Base-by-base conservation (phyloP, 1,140 invertebrate genomes). In the Leptinotarsa lineolata region DNA sequence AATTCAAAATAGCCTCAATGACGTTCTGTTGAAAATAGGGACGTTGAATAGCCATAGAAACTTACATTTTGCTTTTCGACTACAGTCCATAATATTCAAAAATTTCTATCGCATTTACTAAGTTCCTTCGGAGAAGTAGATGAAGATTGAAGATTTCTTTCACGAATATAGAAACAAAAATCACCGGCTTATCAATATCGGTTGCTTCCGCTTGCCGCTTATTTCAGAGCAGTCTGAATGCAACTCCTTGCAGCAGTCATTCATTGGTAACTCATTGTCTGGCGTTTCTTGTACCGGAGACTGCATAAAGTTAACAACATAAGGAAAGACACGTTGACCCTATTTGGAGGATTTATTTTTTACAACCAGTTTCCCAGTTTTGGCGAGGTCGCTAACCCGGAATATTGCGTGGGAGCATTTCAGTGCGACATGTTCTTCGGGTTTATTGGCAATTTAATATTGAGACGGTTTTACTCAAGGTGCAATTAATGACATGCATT, bases 291-390 rank as follows among this genome's bases (percentile, higher is more conserved):
- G 48, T 54, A 18, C n/a, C 15, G 48, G 30, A 39, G 30, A 11
- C 30, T 39, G 30, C 30, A 39, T 54, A 54, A 54, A 54, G 48
- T 54, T 54, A 54, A 15, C 48, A 54, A 54, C 15, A 16, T 54
- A 54, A 39, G 30, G 30, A 39, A 39, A 39, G 30, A 39, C 30
- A 15, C 48, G 48, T 54, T 18, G 15, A 16, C 48, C 48, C 48
- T 54, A 54, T 18, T 54, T 54, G 48, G 48, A 54, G 48, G 48
- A 54, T 54, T 54, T 54, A 54, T 39, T 54, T 54, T 54, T 16
- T 54, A 54, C n/a, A 54, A 54, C 48, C 48, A 54, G 48, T 54
- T 54, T 18, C n/a, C 48, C 48, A 54, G 48, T 54, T 54, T 54
- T 54, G 48, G 48, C 15, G n/a, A 54, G 48, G 48, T 54, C n/a